phyloP scores from a whole-genome alignment of 2,113 vertebrate species.

The Dolichotis patagonum region DNA sequence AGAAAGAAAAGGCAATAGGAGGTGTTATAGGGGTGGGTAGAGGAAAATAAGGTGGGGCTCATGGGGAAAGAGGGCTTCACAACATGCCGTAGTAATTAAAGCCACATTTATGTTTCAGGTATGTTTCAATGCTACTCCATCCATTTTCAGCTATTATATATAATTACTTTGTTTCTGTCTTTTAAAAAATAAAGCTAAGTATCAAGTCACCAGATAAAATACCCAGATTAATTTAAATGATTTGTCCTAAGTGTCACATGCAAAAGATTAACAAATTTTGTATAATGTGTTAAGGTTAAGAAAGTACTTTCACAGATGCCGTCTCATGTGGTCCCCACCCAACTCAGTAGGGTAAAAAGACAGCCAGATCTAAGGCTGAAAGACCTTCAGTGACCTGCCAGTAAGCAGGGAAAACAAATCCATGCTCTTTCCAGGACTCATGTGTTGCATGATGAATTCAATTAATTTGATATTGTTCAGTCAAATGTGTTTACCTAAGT shows the following conservation, averaged over 20 bases:
- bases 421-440: not conserved
- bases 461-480: not conserved
- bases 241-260: not conserved
- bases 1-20: not conserved
- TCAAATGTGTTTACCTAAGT: slow-evolving; percentile 32
- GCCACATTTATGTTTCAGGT: not conserved
- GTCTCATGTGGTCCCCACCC: not conserved
- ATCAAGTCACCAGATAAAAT: slow-evolving; percentile 3
- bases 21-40: not conserved
- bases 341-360: not conserved
- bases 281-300: not conserved
- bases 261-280: not conserved
- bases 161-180: not conserved
- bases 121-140: not conserved
- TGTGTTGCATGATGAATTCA: not conserved
- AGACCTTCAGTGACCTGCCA: not conserved
- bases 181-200: not conserved
- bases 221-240: not conserved
- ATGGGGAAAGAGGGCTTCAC: not conserved
- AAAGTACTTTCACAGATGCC: not conserved
- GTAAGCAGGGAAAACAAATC: not conserved
- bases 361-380: not conserved
- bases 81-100: not conserved
- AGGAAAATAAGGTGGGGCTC: not conserved
- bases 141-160: not conserved